A percentile compares a stretch with the other conserved stretches of the same genome.
Conservation (phyloP, 2,113 vertebrate genomes). For the Bostrychus sinensis region DNA sequence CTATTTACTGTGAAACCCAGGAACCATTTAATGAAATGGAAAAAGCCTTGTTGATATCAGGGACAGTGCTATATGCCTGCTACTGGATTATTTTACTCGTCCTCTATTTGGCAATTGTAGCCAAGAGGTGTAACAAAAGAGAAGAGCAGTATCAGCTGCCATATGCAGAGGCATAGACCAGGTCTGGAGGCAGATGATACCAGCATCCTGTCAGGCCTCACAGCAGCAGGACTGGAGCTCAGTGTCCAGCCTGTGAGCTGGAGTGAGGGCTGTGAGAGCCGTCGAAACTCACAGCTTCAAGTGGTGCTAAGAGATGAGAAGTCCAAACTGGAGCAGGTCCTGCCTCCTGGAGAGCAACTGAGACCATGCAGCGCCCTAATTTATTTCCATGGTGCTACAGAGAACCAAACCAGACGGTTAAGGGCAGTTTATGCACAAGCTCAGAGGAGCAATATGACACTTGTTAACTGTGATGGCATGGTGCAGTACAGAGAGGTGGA, state of each 20-base stretch:
- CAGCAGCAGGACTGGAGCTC: slow-evolving; percentile 21
- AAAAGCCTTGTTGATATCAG: slow-evolving; percentile 87
- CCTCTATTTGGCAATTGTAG: slow-evolving; percentile 92
- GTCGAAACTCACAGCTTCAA: slow-evolving; percentile 25
- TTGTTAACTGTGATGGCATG: background rate
- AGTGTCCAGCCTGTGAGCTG: slow-evolving; percentile 9
- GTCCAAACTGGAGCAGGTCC: slow-evolving; percentile 26
- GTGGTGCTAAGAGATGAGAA: slow-evolving; percentile 58
- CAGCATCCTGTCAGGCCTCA: slow-evolving; percentile 5
- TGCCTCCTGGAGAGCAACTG: slow-evolving; percentile 1
- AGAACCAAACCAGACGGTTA: slow-evolving; percentile 25
- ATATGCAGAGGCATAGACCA: slow-evolving; percentile 84
- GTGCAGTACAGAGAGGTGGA: background rate
- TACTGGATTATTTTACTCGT: slow-evolving; percentile 94
- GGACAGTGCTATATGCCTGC: slow-evolving; percentile 90
- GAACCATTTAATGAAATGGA: slow-evolving; percentile 92
- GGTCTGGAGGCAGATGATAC: background rate
- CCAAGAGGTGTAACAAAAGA: slow-evolving; percentile 90
- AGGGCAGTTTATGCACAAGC: slow-evolving; percentile 11
- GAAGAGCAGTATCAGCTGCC: slow-evolving; percentile 90
- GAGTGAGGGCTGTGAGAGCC: slow-evolving; percentile 24
- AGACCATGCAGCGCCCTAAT: slow-evolving; percentile 15
- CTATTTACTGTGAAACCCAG: slow-evolving; percentile 91
- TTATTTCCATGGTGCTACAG: slow-evolving; percentile 46
- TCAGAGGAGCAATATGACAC: slow-evolving; percentile 18